Evolutionary conservation across 2,888 invertebrate genomes (phyloP), one percentile per base, ranked within the genome.

Genomic region (Harpalus rubripes): DNA sequence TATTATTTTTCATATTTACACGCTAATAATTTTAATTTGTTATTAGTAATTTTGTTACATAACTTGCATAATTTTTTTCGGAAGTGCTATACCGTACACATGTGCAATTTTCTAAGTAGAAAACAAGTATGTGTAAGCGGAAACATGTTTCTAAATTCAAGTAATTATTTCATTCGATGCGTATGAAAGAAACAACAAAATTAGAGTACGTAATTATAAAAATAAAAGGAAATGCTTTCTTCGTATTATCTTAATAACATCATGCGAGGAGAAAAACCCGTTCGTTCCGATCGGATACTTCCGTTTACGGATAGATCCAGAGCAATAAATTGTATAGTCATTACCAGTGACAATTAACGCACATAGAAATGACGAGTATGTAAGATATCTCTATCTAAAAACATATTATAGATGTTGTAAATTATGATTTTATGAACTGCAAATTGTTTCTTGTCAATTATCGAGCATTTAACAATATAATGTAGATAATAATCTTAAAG

Each of bases 151-250:
- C 32, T 32, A 32, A 52, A 52, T 52, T 52, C 10, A 4, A 52
- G 44, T 52, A 52, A 52, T 52, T 52, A 52, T 52, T 0, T 12
- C 12, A 52, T 12, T 8, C 44, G 10, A 10, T 52, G 44, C 8
- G 12, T 32, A 32, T 32, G 32, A 32, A 32, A 32, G 6, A 32
- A 32, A 32, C 1, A 32, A 32, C 32, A 32, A 32, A 32, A 32
- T 32, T 32, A 52, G 12, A 52, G 44, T n/a, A n/a, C n/a, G n/a
- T 52, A 52, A 52, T 12, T 52, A 4, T 2, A 52, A 12, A 8
- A 52, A 52, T 52, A 52, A 52, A 52, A 10, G 44, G 44, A 52
- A 52, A 52, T 52, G 44, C 44, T 52, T 52, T 52, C 44, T 52
- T 52, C 44, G 12, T 52, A 52, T 52, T 52, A 10, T 52, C 44